These are phyloP conservation scores for Mycteria americana DNA, from an alignment of 2,797 vertebrate species.

Conservation along the genomic window DNA sequence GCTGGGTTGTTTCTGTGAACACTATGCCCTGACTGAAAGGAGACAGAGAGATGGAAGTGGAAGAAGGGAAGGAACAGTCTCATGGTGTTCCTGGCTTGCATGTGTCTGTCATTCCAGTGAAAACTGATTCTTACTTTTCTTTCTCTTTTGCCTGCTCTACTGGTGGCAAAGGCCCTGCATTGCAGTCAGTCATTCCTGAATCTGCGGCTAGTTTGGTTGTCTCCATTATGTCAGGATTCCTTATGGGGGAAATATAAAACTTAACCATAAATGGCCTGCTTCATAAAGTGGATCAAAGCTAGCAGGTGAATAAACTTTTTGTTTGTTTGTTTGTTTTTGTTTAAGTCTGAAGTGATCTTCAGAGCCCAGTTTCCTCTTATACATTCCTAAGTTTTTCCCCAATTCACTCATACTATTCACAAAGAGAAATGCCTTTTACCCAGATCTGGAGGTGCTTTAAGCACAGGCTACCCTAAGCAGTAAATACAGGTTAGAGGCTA, in stretches of 20 bases:
- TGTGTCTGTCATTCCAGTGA: neutral
- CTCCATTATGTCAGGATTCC: neutral
- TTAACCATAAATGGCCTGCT: neutral
- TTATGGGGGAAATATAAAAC: neutral
- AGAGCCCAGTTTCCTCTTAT: neutral
- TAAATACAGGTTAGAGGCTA: neutral
- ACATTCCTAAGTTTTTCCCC: neutral
- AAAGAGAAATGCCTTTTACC: neutral
- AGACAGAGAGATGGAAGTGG: neutral
- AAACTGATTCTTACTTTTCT: neutral
- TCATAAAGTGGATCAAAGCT: neutral
- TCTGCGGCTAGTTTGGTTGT: neutral
- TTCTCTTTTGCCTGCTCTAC: neutral
- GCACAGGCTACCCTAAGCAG: neutral
- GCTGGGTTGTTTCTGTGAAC: neutral
- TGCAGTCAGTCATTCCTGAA: neutral
- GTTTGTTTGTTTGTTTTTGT: neutral
- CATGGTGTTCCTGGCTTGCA: neutral
- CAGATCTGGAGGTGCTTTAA: neutral
- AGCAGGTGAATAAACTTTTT: neutral
- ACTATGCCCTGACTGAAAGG: neutral
- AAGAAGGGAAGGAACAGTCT: neutral
- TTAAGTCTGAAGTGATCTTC: neutral
- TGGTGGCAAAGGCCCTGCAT: neutral
- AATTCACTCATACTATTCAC: neutral